Evolutionary conservation across 2,888 invertebrate species (phyloP), one percentile per base, ranked within the genome.

Genomic region (Campaea margaritaria): DNA sequence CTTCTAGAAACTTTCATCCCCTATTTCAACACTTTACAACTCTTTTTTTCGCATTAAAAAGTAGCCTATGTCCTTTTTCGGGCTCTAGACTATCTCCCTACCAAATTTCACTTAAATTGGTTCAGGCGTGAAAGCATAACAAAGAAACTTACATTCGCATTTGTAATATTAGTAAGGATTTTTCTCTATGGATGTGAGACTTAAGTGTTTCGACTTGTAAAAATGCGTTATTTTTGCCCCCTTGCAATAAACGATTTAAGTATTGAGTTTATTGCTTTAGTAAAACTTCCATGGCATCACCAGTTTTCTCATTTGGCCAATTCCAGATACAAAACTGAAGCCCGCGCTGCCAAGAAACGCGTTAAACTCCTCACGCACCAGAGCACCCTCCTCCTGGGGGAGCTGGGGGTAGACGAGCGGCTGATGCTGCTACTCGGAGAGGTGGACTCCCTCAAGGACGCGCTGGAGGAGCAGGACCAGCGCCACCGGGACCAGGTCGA

Each of bases 351-450:
- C 0, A 95, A 95, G 79, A 95, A 95, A 68, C 88, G 90, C 0
- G 91, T 85, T 0, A 84, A 80, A 67, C 94, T 95, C 8, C 82
- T 96, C 45, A 94, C 94, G 0, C 95, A 96, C 75, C 95, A 95
- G 83, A 95, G 95, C 72, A 92, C 95, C 0, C 83, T 96, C 14
- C 84, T 96, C 13, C 86, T 95, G 86, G 94, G 94, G 0, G 94
- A 95, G 42, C 85, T 94, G 47, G 91, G 91, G 36, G 76, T 86
- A 0, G 94, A 94, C 62, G 93, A 94, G 68, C 82, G 94, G 7
- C 89, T 94, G 34, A 81, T 94, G 58, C 69, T 93, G 53, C 79
- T 95, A 50, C 86, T 95, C 36, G 85, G 85, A 48, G 95, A 96
- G 75, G 93, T 96, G 44, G 95, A 95, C 79, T 86, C 89, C 46